phyloP scores from a whole-genome alignment of 1,140 invertebrate genomes.

The Nomia melanderi region DNA sequence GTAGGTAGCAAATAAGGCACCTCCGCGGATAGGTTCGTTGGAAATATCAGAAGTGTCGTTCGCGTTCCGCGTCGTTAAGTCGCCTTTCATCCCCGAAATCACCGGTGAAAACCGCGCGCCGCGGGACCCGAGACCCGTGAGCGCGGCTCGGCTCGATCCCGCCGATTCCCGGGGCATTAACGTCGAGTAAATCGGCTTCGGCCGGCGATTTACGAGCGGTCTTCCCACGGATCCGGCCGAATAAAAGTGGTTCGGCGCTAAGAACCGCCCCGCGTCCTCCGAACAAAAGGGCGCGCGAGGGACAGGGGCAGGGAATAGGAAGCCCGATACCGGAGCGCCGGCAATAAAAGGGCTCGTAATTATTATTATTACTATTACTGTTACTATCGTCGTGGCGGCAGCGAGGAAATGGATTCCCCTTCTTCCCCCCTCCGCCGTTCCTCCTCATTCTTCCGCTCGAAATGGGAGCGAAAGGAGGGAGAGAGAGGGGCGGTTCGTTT shows the following conservation, averaged over 20 bases:
- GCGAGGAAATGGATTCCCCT: constrained; percentile 21
- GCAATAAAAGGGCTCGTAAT: constrained; percentile 25
- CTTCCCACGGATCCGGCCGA: background rate
- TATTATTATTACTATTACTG: constrained; percentile 15
- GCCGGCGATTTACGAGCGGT: no score
- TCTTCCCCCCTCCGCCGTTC: no score
- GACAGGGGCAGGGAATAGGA: background rate
- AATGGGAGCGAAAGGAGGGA: no score
- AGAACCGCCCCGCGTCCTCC: no score
- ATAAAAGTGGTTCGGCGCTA: no score
- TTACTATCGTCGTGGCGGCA: constrained; percentile 2
- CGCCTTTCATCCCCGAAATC: constrained; percentile 13
- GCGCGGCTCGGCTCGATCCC: constrained; percentile 18
- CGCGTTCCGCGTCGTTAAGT: constrained; percentile 1
- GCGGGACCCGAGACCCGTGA: no score
- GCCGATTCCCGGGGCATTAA: constrained; percentile 59
- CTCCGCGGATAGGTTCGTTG: background rate
- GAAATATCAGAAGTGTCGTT: constrained; percentile 21
- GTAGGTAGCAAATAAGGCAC: no score
- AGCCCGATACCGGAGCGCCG: background rate
- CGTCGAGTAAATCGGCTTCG: constrained; percentile 6
- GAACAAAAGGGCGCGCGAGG: background rate
- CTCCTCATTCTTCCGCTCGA: no score
- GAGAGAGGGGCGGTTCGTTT: background rate
- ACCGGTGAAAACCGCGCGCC: background rate